phyloP scores from a whole-genome alignment of 2,888 invertebrate species.

The Rhagium mordax region DNA sequence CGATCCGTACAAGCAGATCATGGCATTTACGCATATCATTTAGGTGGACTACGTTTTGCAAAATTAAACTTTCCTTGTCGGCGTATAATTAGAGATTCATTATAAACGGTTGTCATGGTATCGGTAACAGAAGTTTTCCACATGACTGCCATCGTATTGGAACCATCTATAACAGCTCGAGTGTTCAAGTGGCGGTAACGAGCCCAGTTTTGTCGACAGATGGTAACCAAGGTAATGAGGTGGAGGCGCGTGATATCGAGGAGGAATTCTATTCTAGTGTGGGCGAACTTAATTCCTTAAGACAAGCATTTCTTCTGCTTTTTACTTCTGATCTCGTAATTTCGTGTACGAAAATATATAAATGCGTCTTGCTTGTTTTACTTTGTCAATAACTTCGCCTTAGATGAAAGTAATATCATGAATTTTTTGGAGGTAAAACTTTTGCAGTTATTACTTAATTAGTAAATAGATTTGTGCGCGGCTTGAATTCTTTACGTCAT shows the following conservation, averaged over 20 bases:
- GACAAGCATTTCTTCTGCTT: slow-evolving; percentile 6
- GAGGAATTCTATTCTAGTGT: slow-evolving; percentile 12
- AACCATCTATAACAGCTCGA: slow-evolving; percentile 56
- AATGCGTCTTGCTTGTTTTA: background rate
- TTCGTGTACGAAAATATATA: background rate
- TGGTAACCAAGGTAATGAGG: slow-evolving; percentile 53
- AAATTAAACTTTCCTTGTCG: slow-evolving; percentile 60
- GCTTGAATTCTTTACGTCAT: too few species aligned
- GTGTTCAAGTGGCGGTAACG: slow-evolving; percentile 61
- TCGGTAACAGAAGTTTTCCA: slow-evolving; percentile 65
- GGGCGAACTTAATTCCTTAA: slow-evolving; percentile 24
- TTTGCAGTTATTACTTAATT: too few species aligned
- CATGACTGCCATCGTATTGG: slow-evolving; percentile 62
- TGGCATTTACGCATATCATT: slow-evolving; percentile 5
- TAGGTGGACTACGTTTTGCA: slow-evolving; percentile 42
- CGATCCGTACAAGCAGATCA: background rate
- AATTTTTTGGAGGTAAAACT: too few species aligned
- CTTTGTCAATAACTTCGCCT: background rate
- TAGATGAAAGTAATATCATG: too few species aligned
- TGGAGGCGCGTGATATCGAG: slow-evolving; percentile 35
- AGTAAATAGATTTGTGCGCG: too few species aligned
- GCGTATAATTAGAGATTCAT: slow-evolving; percentile 65
- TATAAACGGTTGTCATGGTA: slow-evolving; percentile 66
- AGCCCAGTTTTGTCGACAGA: slow-evolving; percentile 57
- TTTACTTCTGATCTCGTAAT: background rate